phyloP scores from a whole-genome alignment of 2,797 vertebrate genomes.

The Mallotus villosus region DNA sequence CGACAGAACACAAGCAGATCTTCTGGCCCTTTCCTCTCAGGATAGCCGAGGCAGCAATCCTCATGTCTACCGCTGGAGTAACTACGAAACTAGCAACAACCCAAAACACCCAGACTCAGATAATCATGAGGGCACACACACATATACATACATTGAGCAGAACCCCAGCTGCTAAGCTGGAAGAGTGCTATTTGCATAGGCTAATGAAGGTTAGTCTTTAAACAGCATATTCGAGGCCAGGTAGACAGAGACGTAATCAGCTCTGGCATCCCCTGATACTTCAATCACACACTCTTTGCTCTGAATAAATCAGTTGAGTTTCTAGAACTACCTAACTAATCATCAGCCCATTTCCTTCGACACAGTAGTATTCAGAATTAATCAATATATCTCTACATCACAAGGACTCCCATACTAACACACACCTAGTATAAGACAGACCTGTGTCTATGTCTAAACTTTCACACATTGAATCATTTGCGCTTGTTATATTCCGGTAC shows the following conservation, averaged over 20 bases:
- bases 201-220: slow-evolving; percentile 62
- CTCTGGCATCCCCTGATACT: neutral
- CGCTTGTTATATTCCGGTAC: too few species aligned
- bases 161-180: slow-evolving; percentile 36
- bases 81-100: neutral
- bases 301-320: neutral
- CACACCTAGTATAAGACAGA: neutral
- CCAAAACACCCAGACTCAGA: neutral
- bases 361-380: too few species aligned
- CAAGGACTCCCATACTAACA: neutral
- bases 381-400: neutral
- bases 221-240: slow-evolving; percentile 27
- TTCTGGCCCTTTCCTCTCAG: too few species aligned
- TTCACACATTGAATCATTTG: neutral
- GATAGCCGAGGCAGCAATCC: too few species aligned
- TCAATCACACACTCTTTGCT: neutral
- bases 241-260: slow-evolving; percentile 25
- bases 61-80: neutral
- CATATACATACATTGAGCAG: slow-evolving; percentile 26
- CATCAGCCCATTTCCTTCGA: too few species aligned
- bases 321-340: too few species aligned
- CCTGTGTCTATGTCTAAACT: neutral
- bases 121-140: slow-evolving; percentile 4
- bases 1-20: neutral
- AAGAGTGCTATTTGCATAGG: slow-evolving; percentile 62